Conservation (phyloP, 2,797 vertebrate species). For the Picus viridis region DNA sequence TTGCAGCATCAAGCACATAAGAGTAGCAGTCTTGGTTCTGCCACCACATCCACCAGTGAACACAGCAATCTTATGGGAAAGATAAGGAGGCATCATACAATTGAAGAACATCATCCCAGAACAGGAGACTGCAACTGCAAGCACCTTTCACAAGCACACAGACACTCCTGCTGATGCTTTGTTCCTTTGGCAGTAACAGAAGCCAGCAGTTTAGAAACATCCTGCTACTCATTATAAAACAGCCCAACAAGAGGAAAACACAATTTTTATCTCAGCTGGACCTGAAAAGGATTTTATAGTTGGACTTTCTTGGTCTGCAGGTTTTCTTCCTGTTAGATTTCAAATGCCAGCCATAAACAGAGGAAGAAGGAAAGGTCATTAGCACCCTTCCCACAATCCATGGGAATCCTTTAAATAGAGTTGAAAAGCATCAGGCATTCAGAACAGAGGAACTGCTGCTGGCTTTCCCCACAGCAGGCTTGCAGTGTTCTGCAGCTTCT, state of each 20-base stretch:
- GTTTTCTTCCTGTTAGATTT: conserved; percentile 17
- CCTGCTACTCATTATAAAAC: conserved; percentile 18
- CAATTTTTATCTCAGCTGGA: conserved; percentile 22
- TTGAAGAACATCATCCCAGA: not conserved
- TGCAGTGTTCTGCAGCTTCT: not conserved
- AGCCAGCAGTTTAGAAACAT: conserved; percentile 31
- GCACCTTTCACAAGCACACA: not conserved
- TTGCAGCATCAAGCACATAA: not conserved
- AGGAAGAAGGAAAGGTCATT: conserved; percentile 2
- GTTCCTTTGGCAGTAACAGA: not conserved
- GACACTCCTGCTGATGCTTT: not conserved
- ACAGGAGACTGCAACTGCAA: not conserved
- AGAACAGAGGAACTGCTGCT: not conserved
- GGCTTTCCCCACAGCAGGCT: not conserved
- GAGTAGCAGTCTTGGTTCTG: not conserved
- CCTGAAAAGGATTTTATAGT: not conserved
- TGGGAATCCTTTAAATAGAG: not conserved
- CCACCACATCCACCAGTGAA: not conserved
- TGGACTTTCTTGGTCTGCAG: not conserved
- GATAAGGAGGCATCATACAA: not conserved
- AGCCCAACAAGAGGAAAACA: not conserved
- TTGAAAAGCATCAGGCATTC: not conserved
- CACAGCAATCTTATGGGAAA: not conserved
- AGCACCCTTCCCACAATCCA: not conserved
- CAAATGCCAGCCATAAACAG: conserved; percentile 28